Evolutionary conservation across 1,140 invertebrate genomes (phyloP).

Genomic region (Vollenhovia emeryi): DNA sequence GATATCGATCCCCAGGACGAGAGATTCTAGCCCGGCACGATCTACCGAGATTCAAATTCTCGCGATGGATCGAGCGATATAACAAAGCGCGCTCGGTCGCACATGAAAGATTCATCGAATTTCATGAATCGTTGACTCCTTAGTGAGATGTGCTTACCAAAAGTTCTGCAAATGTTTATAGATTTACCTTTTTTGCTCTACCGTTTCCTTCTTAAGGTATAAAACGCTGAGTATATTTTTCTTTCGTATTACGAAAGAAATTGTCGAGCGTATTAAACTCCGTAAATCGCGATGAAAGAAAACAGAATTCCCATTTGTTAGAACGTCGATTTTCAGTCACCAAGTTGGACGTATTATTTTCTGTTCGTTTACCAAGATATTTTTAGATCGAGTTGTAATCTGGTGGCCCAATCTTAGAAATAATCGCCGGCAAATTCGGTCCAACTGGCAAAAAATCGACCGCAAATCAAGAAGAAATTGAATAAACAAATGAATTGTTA

Average conservation of each 20-base stretch:
- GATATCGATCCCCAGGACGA: slow-evolving; percentile 5
- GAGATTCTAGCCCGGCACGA: neutral
- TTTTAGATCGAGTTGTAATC: neutral
- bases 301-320: neutral
- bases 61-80: slow-evolving; percentile 10
- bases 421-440: neutral
- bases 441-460: neutral
- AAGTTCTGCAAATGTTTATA: neutral
- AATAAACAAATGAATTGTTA: slow-evolving; percentile 16
- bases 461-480: neutral
- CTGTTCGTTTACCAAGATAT: neutral
- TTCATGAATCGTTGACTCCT: slow-evolving; percentile 9
- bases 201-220: neutral
- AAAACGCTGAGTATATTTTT: neutral
- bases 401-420: neutral
- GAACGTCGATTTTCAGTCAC: neutral
- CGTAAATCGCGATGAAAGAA: neutral
- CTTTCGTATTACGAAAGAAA: neutral
- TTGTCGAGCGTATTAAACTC: neutral
- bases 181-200: neutral
- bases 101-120: slow-evolving; percentile 39
- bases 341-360: neutral
- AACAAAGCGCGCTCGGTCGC: neutral
- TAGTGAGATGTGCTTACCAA: neutral
- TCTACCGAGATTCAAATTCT: slow-evolving; percentile 27